Percentiles rank a stretch among this genome's conserved stretches.
phyloP scores from a whole-genome alignment of 2,888 invertebrate genomes.

The Drosophila borealis region DNA sequence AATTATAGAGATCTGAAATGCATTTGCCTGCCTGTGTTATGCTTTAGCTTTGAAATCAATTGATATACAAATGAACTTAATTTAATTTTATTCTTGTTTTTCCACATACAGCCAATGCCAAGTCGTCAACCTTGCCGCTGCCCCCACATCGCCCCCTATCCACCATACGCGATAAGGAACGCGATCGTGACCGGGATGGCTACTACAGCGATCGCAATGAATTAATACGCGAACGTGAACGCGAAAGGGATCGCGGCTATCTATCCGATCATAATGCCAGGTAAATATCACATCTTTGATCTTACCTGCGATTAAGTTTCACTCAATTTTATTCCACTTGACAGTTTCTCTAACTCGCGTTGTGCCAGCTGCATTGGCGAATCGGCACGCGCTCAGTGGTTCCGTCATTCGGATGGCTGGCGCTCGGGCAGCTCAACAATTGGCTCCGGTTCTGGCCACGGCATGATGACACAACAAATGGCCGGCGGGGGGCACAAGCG shows the following conservation, averaged over 20 bases:
- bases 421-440: slow-evolving; percentile 90
- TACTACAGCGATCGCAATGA: slow-evolving; percentile 96
- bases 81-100: neutral
- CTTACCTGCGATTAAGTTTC: neutral
- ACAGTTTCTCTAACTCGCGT: slow-evolving; percentile 86
- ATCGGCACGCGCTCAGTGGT: slow-evolving; percentile 95
- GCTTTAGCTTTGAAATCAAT: slow-evolving; percentile 13
- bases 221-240: slow-evolving; percentile 90
- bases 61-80: neutral
- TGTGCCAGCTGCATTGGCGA: slow-evolving; percentile 96
- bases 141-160: slow-evolving; percentile 89
- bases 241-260: slow-evolving; percentile 91
- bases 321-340: neutral
- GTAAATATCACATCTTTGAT: slow-evolving; percentile 81
- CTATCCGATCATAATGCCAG: slow-evolving; percentile 92
- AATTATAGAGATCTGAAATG: slow-evolving; percentile 13
- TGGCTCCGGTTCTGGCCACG: slow-evolving; percentile 87
- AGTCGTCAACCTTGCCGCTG: slow-evolving; percentile 93
- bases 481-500: slow-evolving; percentile 87
- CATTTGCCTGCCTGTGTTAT: slow-evolving; percentile 31
- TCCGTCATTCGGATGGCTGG: slow-evolving; percentile 95
- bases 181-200: slow-evolving; percentile 91
- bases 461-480: slow-evolving; percentile 85
- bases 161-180: slow-evolving; percentile 86
- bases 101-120: slow-evolving; percentile 88